Base-by-base conservation (phyloP, 2,888 invertebrate genomes). In the Gerris lacustris region DNA sequence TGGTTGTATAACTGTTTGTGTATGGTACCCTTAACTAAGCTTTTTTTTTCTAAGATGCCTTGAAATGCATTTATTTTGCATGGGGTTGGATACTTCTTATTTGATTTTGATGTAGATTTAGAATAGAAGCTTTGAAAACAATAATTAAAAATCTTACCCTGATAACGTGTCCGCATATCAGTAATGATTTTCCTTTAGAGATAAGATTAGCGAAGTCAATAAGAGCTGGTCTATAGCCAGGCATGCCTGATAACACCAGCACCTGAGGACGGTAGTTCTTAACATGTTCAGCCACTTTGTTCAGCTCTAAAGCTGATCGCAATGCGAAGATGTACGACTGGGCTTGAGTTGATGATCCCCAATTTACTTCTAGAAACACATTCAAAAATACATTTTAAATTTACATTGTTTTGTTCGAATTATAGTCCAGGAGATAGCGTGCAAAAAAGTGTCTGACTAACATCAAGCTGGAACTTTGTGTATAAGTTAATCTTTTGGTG, bases 261-360 rank as follows among this genome's bases (percentile, higher is more conserved):
- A 91, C 85, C 82, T 98, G 96, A 0, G 98, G 98, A 79, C 93
- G 88, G 81, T 95, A 98, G 83, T 97, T 98, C 82, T 98, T 98
- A 18, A 98, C 96, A 80, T 99, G 98, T 78, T 97, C 97, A 44
- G 91, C 91, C 0, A 94, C 91, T 66, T 89, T 88, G 70, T 89
- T 90, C 76, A 92, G 79, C 75, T 87, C 87, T 78, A 82, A 80
- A 69, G 86, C 79, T 73, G 83, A 76, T 44, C 81, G 80, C n/a
- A 87, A 78, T 11, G 86, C 86, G 72, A 81, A 81, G 73, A 83
- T 83, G 78, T 86, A 87, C 6, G 82, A 82, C 77, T 86, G 85
- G 11, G 86, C 86, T 77, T 86, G 86, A 1, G 85, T 84, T 2
- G 85, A 84, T 1, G 85, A 84, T 2, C 86, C 86, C 86, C 86